Base-by-base conservation (phyloP, 2,888 invertebrate genomes). In the Parnassius mnemosyne region DNA sequence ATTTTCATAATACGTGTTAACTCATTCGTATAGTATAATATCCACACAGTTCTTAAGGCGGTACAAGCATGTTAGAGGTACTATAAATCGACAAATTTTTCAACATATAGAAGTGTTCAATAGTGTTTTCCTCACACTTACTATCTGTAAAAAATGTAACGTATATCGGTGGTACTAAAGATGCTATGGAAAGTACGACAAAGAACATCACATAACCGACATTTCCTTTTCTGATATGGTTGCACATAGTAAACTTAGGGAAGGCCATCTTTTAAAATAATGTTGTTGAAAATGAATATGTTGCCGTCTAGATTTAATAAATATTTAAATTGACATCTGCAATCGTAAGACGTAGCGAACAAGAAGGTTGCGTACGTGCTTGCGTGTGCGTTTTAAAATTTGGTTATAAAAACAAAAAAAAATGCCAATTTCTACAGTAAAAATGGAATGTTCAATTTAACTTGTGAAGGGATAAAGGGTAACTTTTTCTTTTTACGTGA, bases 121-220 rank as follows among this genome's bases (percentile, higher is more conserved):
- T 57, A 1, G 87, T 80, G 3, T 82, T 82, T 57, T 87, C 88
- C 1, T 56, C 41, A 65, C 88, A 89, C n/a, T 57, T 59, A 0
- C 74, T 72, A 13, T 70, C 44, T 1, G 62, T 60, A 56, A 81
- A 83, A 65, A 82, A 77, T 13, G 85, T 81, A 11, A 84, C 81
- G 65, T 83, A 88, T 51, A 87, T 69, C 0, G 88, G 71, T 0
- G 84, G 85, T n/a, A 71, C 69, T 20, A 88, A 66, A 0, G 89
- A 79, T 2, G 75, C 53, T 2, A 84, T 16, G 3, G 81, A 78
- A n/a, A 88, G 66, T 3, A 80, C 9, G 3, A 77, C 42, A 61
- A 87, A 82, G 9, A 84, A 16, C 3, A 79, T 13, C 11, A 85
- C 65, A 58, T 78, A 82, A 9, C 68, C 58, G 13, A 71, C 57